Conservation (phyloP, 1,140 invertebrate species). For the Eriosoma lanigerum region DNA sequence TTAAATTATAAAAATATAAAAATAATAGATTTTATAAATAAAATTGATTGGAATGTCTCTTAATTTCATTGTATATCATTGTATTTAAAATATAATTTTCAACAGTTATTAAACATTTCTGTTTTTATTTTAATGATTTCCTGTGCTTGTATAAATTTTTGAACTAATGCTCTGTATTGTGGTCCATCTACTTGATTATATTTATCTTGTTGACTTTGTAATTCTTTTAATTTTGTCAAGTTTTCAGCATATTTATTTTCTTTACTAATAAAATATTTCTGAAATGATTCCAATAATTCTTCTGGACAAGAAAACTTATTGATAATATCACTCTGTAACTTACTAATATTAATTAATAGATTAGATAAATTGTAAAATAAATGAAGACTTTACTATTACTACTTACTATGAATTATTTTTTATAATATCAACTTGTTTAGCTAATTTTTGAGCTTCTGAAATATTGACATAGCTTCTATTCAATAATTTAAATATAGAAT, state of each 20-base stretch:
- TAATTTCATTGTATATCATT: no score
- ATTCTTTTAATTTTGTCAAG: background rate
- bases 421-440: constrained; percentile 8
- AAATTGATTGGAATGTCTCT: no score
- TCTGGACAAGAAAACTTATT: constrained; percentile 10
- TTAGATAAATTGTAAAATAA: background rate
- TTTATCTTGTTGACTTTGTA: constrained; percentile 18
- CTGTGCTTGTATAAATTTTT: constrained; percentile 7
- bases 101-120: constrained; percentile 25
- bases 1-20: no score
- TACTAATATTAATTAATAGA: background rate
- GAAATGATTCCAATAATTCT: background rate
- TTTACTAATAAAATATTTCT: background rate
- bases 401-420: constrained; percentile 24
- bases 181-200: constrained; percentile 28
- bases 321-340: constrained; percentile 17
- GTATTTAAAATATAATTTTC: background rate
- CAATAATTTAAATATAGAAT: background rate
- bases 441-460: constrained; percentile 13
- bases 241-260: constrained; percentile 19
- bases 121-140: constrained; percentile 46
- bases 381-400: background rate
- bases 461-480: constrained; percentile 32
- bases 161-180: constrained; percentile 33
- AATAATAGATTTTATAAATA: no score